These are phyloP conservation scores for Tragelaphus oryx DNA, from an alignment of 2,797 vertebrate genomes.

Conservation along the genomic window DNA sequence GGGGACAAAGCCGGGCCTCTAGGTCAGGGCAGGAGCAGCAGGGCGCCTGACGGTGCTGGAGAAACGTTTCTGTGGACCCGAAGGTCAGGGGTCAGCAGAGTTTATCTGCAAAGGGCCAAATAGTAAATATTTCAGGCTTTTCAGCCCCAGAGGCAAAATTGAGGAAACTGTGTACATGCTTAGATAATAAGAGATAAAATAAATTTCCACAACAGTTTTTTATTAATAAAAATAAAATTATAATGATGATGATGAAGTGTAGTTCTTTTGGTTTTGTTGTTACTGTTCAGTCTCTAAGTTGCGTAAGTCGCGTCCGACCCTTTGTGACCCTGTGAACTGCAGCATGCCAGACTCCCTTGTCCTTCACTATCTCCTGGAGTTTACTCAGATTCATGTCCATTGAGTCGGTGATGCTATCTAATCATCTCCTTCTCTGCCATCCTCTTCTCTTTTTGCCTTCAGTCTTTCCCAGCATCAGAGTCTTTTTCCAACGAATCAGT, in stretches of 20 bases:
- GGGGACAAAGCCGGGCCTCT: not conserved
- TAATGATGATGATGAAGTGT: not conserved
- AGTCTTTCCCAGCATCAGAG: not conserved
- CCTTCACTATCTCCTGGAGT: not conserved
- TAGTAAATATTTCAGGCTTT: not conserved
- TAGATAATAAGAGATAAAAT: not conserved
- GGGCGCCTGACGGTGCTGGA: not conserved
- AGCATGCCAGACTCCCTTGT: not conserved
- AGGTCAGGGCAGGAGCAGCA: not conserved
- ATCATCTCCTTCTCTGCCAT: not conserved
- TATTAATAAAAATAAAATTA: not conserved
- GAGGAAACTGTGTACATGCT: not conserved
- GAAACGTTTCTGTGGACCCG: not conserved
- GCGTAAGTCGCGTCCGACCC: accelerated
- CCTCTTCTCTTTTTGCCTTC: not conserved
- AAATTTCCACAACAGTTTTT: not conserved
- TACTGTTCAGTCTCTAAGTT: not conserved
- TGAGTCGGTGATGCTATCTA: not conserved
- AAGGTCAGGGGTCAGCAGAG: not conserved
- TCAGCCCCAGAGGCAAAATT: not conserved
- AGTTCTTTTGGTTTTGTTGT: not conserved
- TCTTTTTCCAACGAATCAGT: not conserved
- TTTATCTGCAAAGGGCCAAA: not conserved
- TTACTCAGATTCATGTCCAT: not conserved
- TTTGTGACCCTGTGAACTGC: not conserved